Conservation (phyloP, 23 tunicate genomes). For the Diplosoma virens region DNA sequence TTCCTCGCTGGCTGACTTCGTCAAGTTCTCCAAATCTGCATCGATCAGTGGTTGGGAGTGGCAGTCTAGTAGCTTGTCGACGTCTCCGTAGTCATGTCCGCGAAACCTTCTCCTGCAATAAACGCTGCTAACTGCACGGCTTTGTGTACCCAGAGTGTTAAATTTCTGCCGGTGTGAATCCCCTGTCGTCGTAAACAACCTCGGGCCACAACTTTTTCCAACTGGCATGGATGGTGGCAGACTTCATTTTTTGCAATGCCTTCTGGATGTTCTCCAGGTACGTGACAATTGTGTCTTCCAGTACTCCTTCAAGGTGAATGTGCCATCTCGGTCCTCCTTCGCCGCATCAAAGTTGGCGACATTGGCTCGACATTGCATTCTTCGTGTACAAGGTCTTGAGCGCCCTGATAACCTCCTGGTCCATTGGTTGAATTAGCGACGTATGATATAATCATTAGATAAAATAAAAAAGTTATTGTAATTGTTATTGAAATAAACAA, state of each 20-base stretch:
- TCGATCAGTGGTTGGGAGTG: too few species aligned
- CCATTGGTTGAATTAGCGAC: background rate
- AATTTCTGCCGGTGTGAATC: background rate
- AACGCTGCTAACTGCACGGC: too few species aligned
- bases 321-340: background rate
- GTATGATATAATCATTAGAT: too few species aligned
- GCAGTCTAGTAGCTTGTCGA: too few species aligned
- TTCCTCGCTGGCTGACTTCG: too few species aligned
- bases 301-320: background rate
- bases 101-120: too few species aligned
- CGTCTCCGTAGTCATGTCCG: too few species aligned
- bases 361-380: background rate
- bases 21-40: too few species aligned
- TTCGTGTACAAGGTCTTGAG: background rate
- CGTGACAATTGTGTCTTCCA: background rate
- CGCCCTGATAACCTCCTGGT: background rate
- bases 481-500: too few species aligned
- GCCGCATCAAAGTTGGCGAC: background rate
- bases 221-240: background rate
- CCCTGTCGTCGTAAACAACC: background rate
- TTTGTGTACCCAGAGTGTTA: too few species aligned
- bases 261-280: background rate
- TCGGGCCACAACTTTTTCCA: background rate
- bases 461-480: too few species aligned
- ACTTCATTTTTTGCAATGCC: background rate